Percentiles rank a stretch among this genome's conserved stretches.
Evolutionary conservation across 2,888 invertebrate genomes (phyloP).

Genomic region (Chloroclysta siterata): DNA sequence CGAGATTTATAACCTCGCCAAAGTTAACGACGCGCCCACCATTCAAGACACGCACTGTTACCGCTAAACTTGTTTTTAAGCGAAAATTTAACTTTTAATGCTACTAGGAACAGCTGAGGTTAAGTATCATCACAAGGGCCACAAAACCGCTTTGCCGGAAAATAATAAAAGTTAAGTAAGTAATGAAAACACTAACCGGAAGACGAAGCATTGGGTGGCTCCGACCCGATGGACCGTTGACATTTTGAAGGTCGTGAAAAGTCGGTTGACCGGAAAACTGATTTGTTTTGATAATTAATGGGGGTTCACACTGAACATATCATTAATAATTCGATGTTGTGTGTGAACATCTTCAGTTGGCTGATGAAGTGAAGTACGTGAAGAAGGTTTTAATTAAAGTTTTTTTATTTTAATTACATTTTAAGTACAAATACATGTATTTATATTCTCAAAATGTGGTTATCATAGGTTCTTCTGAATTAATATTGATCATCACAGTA

Average conservation of each 20-base stretch:
- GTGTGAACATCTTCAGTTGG: background rate
- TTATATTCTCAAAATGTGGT: too few relatives aligned
- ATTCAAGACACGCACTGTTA: constrained; percentile 73
- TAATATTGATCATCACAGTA: too few relatives aligned
- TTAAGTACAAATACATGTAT: too few relatives aligned
- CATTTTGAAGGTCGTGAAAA: constrained; percentile 12
- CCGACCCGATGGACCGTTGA: background rate
- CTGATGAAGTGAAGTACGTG: too few relatives aligned
- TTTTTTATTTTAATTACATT: too few relatives aligned
- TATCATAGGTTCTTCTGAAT: too few relatives aligned
- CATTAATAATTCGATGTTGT: too few relatives aligned
- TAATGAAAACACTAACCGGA: constrained; percentile 5
- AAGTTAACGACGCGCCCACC: constrained; percentile 73
- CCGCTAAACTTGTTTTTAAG: constrained; percentile 61
- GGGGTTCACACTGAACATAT: too few relatives aligned
- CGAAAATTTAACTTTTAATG: constrained; percentile 70
- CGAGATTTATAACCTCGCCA: constrained; percentile 75
- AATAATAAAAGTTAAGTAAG: constrained; percentile 21
- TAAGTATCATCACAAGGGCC: constrained; percentile 59
- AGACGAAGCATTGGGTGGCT: background rate
- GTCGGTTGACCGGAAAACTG: too few relatives aligned
- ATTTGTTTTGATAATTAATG: too few relatives aligned
- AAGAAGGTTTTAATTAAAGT: too few relatives aligned
- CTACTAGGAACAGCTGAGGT: constrained; percentile 65
- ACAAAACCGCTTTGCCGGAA: constrained; percentile 47